phyloP scores from a whole-genome alignment of 1,140 invertebrate species.

The Papilio helenus region DNA sequence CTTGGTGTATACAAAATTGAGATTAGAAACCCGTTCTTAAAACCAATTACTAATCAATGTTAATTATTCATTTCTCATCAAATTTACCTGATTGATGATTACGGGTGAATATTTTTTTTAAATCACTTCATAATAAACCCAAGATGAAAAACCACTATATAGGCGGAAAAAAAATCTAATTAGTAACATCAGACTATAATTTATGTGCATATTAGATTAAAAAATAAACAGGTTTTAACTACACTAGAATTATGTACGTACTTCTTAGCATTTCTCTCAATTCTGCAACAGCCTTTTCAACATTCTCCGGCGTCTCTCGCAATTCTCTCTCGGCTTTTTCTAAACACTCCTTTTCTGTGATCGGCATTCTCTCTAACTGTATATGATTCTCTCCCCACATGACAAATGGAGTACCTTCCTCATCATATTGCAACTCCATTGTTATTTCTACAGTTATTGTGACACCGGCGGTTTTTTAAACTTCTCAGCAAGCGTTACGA shows the following conservation, averaged over 20 bases:
- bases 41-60: too few species aligned
- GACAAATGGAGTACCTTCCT: slow-evolving; percentile 80
- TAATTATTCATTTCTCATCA: too few species aligned
- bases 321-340: slow-evolving; percentile 86
- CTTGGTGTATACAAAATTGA: too few species aligned
- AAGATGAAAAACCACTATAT: too few species aligned
- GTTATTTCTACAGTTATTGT: slow-evolving; percentile 40
- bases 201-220: too few species aligned
- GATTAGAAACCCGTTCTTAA: too few species aligned
- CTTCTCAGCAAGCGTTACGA: slow-evolving; percentile 26
- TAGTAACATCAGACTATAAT: too few species aligned
- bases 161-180: too few species aligned
- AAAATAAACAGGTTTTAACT: neutral
- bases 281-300: slow-evolving; percentile 84
- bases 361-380: slow-evolving; percentile 78
- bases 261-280: slow-evolving; percentile 85
- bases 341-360: slow-evolving; percentile 74
- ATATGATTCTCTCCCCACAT: slow-evolving; percentile 80
- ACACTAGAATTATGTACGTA: slow-evolving; percentile 46
- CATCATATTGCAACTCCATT: slow-evolving; percentile 78
- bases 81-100: too few species aligned
- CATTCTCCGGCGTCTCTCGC: slow-evolving; percentile 86
- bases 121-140: too few species aligned
- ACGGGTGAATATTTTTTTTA: too few species aligned
- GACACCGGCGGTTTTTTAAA: slow-evolving; percentile 29